These are phyloP conservation scores for Petrocephalus zakoni DNA, from an alignment of 2,113 vertebrate genomes.

Conservation along the genomic window DNA sequence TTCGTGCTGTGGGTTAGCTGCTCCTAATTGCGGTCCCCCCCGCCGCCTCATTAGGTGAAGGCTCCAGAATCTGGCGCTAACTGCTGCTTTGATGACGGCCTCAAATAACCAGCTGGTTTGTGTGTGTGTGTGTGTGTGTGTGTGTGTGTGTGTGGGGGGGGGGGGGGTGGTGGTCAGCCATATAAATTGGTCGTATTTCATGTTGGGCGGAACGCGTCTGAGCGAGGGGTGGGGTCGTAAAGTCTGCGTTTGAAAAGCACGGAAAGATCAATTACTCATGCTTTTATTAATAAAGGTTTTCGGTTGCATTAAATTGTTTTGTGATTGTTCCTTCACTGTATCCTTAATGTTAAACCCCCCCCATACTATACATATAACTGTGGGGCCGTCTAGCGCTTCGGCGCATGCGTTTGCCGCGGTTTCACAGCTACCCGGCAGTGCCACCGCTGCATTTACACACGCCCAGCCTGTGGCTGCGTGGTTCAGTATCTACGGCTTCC, in stretches of 20 bases:
- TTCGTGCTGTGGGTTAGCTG: neutral
- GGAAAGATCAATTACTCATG: neutral
- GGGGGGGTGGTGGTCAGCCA: neutral
- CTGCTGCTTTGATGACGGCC: neutral
- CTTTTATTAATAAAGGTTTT: neutral
- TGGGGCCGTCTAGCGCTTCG: neutral
- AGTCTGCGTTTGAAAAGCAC: neutral
- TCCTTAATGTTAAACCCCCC: neutral
- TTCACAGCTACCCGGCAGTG: neutral
- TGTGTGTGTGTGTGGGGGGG: neutral
- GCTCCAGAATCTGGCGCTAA: neutral
- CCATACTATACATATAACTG: neutral
- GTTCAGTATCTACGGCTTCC: neutral
- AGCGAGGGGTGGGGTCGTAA: neutral
- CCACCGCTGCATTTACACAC: neutral
- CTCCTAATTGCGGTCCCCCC: conserved; percentile 26
- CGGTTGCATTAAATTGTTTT: neutral
- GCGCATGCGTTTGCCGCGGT: neutral
- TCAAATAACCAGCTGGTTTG: neutral
- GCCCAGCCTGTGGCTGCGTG: neutral
- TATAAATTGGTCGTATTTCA: neutral
- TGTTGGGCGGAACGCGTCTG: neutral
- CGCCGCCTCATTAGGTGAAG: conserved; percentile 14
- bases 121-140: too few species aligned
- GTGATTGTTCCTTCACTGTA: neutral